Conservation (phyloP, 2,888 invertebrate species). For the Dyspetes luteomarginatus region DNA sequence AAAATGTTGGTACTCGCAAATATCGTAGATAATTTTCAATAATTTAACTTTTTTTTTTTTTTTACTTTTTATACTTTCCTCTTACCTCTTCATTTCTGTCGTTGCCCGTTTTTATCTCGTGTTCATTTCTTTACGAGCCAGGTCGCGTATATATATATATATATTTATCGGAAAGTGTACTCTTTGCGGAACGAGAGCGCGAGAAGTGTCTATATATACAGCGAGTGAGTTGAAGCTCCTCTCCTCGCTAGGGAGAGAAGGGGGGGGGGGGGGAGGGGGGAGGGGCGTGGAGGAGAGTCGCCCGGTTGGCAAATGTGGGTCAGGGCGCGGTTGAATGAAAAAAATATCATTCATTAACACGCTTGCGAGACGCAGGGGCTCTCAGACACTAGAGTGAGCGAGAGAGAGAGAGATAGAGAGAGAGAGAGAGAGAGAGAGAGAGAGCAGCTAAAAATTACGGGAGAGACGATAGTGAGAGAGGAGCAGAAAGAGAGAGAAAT, state of each 20-base stretch:
- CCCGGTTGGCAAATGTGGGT: conserved; percentile 78
- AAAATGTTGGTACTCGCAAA: conserved; percentile 5
- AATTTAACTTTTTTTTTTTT: conserved; percentile 19
- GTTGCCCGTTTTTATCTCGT: background rate
- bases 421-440: conserved; percentile 16
- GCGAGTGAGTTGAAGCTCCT: conserved; percentile 11
- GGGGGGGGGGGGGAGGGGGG: background rate
- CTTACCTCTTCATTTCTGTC: background rate
- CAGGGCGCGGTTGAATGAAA: conserved; percentile 82
- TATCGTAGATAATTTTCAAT: background rate
- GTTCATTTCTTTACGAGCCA: conserved; percentile 42
- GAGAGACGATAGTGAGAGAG: conserved; percentile 16
- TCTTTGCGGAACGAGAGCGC: conserved; percentile 22
- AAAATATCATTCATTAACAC: conserved; percentile 82
- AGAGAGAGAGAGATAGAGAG: conserved; percentile 17
- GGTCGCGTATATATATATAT: conserved; percentile 32
- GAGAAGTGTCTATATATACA: conserved; percentile 13
- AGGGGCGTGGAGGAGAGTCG: conserved; percentile 48
- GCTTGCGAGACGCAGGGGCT: conserved; percentile 74
- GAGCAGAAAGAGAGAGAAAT: conserved; percentile 18
- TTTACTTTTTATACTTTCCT: background rate
- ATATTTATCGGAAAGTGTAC: conserved; percentile 72
- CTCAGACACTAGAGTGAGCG: conserved; percentile 69
- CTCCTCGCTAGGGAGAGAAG: conserved; percentile 13
- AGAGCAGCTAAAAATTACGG: no score